phyloP scores from a whole-genome alignment of 2,888 invertebrate species.

The Lepidonotus clava region DNA sequence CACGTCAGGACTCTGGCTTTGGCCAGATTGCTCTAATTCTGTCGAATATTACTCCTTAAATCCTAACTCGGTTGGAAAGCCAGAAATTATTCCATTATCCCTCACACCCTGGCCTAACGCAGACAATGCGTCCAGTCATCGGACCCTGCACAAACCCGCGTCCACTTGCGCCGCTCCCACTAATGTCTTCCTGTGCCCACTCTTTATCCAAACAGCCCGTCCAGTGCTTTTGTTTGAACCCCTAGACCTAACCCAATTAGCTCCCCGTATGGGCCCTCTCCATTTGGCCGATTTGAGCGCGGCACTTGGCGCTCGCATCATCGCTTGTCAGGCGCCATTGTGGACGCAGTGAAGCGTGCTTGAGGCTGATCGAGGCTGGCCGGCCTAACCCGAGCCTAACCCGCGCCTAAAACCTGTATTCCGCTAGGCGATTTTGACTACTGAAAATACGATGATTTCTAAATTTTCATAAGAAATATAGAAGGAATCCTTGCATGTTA shows the following conservation, averaged over 20 bases:
- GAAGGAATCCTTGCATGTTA: no score
- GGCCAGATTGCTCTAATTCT: no score
- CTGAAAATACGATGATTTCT: no score
- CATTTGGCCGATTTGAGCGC: conserved; percentile 6
- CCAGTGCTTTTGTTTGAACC: conserved; percentile 12
- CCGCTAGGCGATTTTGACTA: no score
- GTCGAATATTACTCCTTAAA: no score
- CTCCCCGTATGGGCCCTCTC: not conserved
- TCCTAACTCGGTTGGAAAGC: no score
- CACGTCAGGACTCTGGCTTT: no score
- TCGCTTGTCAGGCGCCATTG: conserved; percentile 32
- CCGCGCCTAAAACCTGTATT: no score
- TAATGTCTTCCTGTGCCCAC: not conserved
- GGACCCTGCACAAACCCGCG: no score
- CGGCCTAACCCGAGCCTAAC: conserved; percentile 32
- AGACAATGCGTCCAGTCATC: conserved; percentile 3
- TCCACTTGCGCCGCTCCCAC: not conserved
- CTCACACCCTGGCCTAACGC: not conserved
- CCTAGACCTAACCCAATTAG: conserved; percentile 3
- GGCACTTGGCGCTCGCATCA: conserved; percentile 25
- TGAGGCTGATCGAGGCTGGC: conserved; percentile 39
- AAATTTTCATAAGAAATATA: no score
- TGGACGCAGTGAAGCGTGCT: not conserved
- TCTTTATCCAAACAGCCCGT: conserved; percentile 6
- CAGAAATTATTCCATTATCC: no score